Evolutionary conservation across 2,888 invertebrate genomes (phyloP).

Genomic region (Sesia apiformis): DNA sequence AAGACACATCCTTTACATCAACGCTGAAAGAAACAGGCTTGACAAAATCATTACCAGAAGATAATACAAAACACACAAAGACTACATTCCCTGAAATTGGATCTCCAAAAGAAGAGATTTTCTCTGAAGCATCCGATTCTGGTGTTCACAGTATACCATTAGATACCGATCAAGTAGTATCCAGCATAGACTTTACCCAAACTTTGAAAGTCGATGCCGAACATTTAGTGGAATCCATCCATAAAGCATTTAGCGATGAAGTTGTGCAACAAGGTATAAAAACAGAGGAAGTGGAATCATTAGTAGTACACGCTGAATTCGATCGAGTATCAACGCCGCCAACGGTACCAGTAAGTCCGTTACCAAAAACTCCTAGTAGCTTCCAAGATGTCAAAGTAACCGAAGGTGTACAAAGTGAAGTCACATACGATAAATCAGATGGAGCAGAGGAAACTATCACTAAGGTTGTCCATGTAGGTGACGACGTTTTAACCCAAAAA

Average conservation of each 20-base stretch:
- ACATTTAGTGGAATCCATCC: constrained; percentile 47
- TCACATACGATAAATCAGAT: constrained; percentile 54
- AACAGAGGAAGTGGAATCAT: constrained; percentile 41
- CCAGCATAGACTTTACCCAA: constrained; percentile 12
- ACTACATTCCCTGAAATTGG: constrained; percentile 11
- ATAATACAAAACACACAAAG: constrained; percentile 7
- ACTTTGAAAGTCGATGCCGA: constrained; percentile 29
- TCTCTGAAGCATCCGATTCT: constrained; percentile 39
- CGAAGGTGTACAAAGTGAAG: constrained; percentile 56
- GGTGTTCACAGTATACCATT: constrained; percentile 39
- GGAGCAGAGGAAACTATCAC: constrained; percentile 62
- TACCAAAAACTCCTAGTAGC: constrained; percentile 51
- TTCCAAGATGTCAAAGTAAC: constrained; percentile 53
- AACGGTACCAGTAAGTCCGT: constrained; percentile 80
- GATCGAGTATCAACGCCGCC: constrained; percentile 77
- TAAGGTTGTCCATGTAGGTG: constrained; percentile 69
- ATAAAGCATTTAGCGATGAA: constrained; percentile 54
- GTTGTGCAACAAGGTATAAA: constrained; percentile 60
- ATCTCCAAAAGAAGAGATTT: constrained; percentile 33
- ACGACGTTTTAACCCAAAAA: constrained; percentile 64
- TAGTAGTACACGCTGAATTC: constrained; percentile 24
- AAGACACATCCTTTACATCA: constrained; percentile 15
- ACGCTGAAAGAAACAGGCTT: constrained; percentile 22
- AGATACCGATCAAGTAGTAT: constrained; percentile 20
- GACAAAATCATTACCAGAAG: background rate